Base-by-base conservation (phyloP, 2,888 invertebrate genomes). In the Stenotaenia linearis region DNA sequence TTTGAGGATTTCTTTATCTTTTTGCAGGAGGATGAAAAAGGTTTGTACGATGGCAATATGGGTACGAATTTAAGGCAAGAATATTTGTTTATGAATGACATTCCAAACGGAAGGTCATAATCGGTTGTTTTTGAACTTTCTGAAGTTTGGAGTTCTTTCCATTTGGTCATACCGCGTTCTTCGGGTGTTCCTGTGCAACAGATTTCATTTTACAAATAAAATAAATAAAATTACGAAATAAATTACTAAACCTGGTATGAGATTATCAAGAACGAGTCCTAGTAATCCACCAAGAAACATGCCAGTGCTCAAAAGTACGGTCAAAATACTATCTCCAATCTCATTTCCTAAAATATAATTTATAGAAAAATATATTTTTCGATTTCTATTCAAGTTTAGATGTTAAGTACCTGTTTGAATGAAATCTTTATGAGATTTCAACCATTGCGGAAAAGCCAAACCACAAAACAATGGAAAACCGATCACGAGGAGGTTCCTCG, bases 391-490 rank as follows among this genome's bases (percentile, higher is more conserved):
- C 0, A 7, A 18, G 4, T 18, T 15, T 0, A 69, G 3, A 69
- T 25, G 1, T 15, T 75, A n/a, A n/a, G n/a, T 75, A 79, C 76
- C 79, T 35, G 77, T 77, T 21, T 79, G 15, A 23, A 79, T 77
- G 7, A 35, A 56, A 30, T 79, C 25, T 21, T 50, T 30, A 15
- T 79, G 30, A 0, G n/a, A 30, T 30, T 28, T n/a, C 25, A 80
- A 23, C 80, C 80, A 80, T n/a, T 25, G 25, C 23, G 80, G 79
- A 21, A 80, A 18, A 15, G 50, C 45, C 28, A 96, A 86, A 3
- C 95, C 95, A 84, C 94, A 92, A 88, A 96, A 95, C 81, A 96
- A 88, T 1, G 95, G 93, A 83, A 95, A 90, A n/a, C 96, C 96
- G 35, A 96, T 89, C 82, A 96, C 93, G 86, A 95, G 95, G 69